phyloP scores from a whole-genome alignment of 2,113 vertebrate species.

The Rhynchomys soricoides region DNA sequence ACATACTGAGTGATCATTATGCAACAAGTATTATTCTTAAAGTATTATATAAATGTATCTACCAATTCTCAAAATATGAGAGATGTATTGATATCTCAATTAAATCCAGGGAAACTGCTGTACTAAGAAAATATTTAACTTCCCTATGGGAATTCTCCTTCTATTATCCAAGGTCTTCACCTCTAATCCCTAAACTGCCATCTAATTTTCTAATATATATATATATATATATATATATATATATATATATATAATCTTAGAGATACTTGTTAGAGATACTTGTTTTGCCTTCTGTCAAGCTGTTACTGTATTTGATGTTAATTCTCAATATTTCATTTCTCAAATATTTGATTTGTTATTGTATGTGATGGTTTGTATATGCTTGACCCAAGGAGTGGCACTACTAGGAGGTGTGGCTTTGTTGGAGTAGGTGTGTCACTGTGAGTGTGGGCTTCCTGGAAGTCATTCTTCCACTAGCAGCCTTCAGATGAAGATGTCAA shows the following conservation, averaged over 20 bases:
- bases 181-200: neutral
- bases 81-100: neutral
- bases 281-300: neutral
- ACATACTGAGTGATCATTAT: neutral
- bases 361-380: too few species aligned
- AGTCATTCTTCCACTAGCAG: too few species aligned
- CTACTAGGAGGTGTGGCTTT: too few species aligned
- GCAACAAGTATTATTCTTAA: neutral
- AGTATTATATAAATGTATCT: neutral
- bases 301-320: too few species aligned
- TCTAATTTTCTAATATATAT: neutral
- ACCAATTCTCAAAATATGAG: neutral
- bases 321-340: too few species aligned
- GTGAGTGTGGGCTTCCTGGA: too few species aligned
- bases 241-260: too few species aligned
- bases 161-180: neutral
- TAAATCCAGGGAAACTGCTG: neutral
- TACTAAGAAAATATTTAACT: neutral
- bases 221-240: too few species aligned
- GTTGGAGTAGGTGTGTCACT: too few species aligned
- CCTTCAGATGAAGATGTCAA: too few species aligned
- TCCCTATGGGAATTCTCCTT: neutral
- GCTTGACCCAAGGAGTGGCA: too few species aligned
- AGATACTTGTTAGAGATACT: neutral
- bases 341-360: too few species aligned